These are phyloP conservation scores for Spodoptera exigua DNA, from an alignment of 2,888 invertebrate species.

Conservation along the genomic window DNA sequence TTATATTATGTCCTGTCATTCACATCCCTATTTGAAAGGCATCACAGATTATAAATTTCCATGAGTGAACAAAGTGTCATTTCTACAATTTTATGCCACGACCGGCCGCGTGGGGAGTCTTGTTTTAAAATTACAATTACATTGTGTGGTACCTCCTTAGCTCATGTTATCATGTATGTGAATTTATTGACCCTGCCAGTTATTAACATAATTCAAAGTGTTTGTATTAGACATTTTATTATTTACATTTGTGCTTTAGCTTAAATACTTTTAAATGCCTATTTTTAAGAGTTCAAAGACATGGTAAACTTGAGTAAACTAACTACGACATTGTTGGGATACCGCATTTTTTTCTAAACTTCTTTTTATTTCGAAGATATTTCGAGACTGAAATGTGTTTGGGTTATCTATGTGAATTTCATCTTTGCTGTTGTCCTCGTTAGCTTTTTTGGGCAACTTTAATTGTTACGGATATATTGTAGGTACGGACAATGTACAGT, in stretches of 20 bases:
- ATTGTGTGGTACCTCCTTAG: conserved; percentile 22
- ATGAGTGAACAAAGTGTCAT: conserved; percentile 48
- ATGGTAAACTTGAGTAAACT: too few relatives aligned
- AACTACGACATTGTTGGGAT: too few relatives aligned
- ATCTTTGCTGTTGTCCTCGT: too few relatives aligned
- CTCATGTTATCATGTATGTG: conserved; percentile 33
- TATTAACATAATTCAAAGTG: conserved; percentile 33
- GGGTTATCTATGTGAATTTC: too few relatives aligned
- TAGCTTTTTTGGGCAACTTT: background rate
- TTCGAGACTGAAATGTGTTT: too few relatives aligned
- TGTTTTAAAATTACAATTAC: conserved; percentile 55
- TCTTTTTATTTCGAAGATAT: too few relatives aligned
- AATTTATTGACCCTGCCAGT: conserved; percentile 36
- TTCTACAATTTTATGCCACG: conserved; percentile 46
- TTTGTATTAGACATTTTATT: conserved; percentile 13
- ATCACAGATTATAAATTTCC: conserved; percentile 27
- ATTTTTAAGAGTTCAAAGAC: background rate
- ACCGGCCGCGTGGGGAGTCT: conserved; percentile 49
- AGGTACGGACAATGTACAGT: too few relatives aligned
- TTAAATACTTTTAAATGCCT: background rate
- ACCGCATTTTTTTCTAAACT: too few relatives aligned
- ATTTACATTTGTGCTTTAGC: conserved; percentile 15
- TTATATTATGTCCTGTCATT: background rate
- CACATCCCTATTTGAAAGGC: conserved; percentile 8
- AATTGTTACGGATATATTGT: background rate